These are phyloP conservation scores for Mya arenaria DNA, from an alignment of 1,140 invertebrate genomes.

Conservation along the genomic window DNA sequence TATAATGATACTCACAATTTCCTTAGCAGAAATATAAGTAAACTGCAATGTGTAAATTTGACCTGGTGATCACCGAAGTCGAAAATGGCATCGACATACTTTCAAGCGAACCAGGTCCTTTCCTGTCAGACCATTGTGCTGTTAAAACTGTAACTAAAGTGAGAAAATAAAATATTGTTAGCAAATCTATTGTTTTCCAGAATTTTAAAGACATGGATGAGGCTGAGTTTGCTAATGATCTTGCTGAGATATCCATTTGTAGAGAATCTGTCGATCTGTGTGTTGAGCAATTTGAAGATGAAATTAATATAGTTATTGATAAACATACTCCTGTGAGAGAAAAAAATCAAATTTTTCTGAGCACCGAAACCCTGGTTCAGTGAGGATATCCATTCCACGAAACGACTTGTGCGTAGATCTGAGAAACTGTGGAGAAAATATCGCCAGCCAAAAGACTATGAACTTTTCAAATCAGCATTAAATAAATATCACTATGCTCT, in stretches of 20 bases:
- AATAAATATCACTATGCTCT: constrained; percentile 27
- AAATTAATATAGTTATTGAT: neutral
- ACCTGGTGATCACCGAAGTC: too few relatives aligned
- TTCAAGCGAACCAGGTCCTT: too few relatives aligned
- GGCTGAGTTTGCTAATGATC: constrained; percentile 15
- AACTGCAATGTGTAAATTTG: too few relatives aligned
- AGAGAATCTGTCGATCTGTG: neutral
- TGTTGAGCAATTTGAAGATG: constrained; percentile 19
- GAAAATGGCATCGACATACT: too few relatives aligned
- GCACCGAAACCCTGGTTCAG: constrained; percentile 20
- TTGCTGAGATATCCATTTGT: constrained; percentile 7
- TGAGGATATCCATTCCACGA: constrained; percentile 6
- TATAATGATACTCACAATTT: too few relatives aligned
- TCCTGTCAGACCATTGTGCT: too few relatives aligned
- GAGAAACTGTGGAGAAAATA: constrained; percentile 20
- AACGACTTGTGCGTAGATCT: constrained; percentile 6
- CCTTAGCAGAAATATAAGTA: too few relatives aligned
- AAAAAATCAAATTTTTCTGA: constrained; percentile 1
- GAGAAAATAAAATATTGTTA: too few relatives aligned
- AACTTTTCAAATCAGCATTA: neutral
- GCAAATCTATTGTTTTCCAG: too few relatives aligned
- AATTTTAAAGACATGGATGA: too few relatives aligned
- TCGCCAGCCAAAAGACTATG: constrained; percentile 6
- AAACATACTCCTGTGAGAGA: constrained; percentile 20
- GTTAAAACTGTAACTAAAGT: too few relatives aligned